phyloP scores from a whole-genome alignment of 2,113 vertebrate species.

The Stigmatopora argus region DNA sequence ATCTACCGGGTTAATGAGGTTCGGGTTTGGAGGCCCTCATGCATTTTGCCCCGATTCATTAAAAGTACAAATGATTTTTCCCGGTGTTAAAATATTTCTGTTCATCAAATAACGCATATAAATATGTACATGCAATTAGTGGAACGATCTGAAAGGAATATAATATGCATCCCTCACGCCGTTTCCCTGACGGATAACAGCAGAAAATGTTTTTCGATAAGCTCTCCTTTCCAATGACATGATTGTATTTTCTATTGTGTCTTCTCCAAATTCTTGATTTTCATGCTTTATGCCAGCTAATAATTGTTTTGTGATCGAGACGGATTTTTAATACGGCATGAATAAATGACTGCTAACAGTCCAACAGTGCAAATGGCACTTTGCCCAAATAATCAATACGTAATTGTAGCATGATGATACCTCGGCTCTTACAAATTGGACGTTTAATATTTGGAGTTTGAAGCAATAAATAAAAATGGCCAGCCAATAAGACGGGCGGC shows the following conservation, averaged over 20 bases:
- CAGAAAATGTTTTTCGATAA: background rate
- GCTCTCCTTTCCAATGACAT: background rate
- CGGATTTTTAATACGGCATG: background rate
- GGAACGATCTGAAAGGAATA: too few relatives aligned
- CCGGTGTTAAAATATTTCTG: background rate
- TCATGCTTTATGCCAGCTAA: background rate
- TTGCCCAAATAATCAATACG: slow-evolving; percentile 2
- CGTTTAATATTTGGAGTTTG: background rate
- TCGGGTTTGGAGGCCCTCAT: slow-evolving; percentile 21
- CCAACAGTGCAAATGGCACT: background rate
- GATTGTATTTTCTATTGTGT: background rate
- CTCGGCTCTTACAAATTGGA: slow-evolving; percentile 1
- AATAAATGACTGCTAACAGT: background rate
- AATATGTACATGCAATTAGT: too few relatives aligned
- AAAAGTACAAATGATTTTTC: slow-evolving; percentile 39
- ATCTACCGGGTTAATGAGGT: slow-evolving; percentile 38
- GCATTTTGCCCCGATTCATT: slow-evolving; percentile 38
- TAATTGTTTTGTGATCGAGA: background rate
- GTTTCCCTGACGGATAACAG: too few relatives aligned
- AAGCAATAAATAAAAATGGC: background rate
- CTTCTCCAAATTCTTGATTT: background rate
- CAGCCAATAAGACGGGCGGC: background rate
- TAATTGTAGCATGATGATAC: background rate
- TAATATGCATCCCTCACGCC: too few relatives aligned
- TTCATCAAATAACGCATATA: background rate